Percentiles rank a stretch among this genome's conserved stretches.
Evolutionary conservation across 2,888 invertebrate species (phyloP).

Genomic region (Brenthis hecate): DNA sequence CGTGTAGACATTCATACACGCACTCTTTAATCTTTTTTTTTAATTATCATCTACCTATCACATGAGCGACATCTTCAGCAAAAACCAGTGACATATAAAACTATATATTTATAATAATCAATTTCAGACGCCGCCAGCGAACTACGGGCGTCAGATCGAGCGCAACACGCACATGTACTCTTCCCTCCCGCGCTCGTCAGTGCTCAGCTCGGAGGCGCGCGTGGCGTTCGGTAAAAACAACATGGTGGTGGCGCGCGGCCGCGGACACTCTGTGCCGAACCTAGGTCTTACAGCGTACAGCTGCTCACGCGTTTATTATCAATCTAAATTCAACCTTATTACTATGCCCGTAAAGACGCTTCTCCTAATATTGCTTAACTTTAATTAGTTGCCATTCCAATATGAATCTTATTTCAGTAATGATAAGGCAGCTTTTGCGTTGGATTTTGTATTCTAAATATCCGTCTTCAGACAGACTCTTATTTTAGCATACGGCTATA

Average conservation of each 20-base stretch:
- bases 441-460: background rate
- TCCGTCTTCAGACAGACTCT: background rate
- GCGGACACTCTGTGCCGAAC: slow-evolving; percentile 92
- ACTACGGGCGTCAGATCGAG: slow-evolving; percentile 88
- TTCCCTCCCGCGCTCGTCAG: slow-evolving; percentile 88
- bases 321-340: slow-evolving; percentile 35
- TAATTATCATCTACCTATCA: too few relatives aligned
- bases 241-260: slow-evolving; percentile 76
- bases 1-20: too few relatives aligned
- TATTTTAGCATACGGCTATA: background rate
- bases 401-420: background rate
- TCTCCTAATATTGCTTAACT: slow-evolving; percentile 17
- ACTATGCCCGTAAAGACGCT: slow-evolving; percentile 45
- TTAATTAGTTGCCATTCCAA: background rate
- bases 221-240: slow-evolving; percentile 89
- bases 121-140: slow-evolving; percentile 88
- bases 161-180: slow-evolving; percentile 86
- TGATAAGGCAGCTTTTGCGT: background rate
- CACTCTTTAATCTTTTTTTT: too few relatives aligned
- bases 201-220: slow-evolving; percentile 81
- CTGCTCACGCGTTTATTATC: slow-evolving; percentile 17
- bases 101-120: background rate
- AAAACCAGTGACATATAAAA: too few relatives aligned
- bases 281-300: slow-evolving; percentile 85
- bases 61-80: too few relatives aligned